Evolutionary conservation across 2,888 invertebrate species (phyloP).

Genomic region (Lasioglossum zephyrum): DNA sequence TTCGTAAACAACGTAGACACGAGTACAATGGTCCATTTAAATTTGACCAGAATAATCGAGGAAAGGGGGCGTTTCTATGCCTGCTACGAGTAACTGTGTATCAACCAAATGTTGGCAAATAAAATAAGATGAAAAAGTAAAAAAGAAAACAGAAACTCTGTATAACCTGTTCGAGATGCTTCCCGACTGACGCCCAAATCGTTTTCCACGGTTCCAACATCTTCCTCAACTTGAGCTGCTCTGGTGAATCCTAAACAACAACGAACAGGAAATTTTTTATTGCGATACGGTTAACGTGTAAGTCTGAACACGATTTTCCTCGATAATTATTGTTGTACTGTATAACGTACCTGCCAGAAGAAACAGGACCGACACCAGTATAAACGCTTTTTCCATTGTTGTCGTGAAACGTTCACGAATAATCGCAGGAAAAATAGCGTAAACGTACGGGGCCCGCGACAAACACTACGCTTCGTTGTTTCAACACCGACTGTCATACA

Average conservation of each 20-base stretch:
- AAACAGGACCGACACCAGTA: conserved; percentile 74
- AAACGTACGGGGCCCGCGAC: conserved; percentile 1
- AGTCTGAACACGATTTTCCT: background rate
- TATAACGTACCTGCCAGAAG: conserved; percentile 77
- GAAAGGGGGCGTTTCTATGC: background rate
- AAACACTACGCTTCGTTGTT: conserved; percentile 60
- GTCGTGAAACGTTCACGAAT: conserved; percentile 20
- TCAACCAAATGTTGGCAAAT: background rate
- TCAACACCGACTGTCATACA: conserved; percentile 74
- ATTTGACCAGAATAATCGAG: background rate
- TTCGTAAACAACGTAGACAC: background rate
- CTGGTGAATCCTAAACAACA: conserved; percentile 77
- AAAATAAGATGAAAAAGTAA: background rate
- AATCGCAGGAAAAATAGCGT: conserved; percentile 33
- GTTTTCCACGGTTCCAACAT: conserved; percentile 88
- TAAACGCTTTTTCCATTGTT: conserved; percentile 77
- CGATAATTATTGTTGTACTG: background rate
- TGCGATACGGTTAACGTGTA: background rate
- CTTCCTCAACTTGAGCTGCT: conserved; percentile 85
- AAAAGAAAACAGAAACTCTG: conserved; percentile 74
- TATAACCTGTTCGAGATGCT: conserved; percentile 93
- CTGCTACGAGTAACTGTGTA: background rate
- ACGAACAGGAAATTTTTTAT: conserved; percentile 24
- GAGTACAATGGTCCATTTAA: conserved; percentile 18
- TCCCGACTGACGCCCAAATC: conserved; percentile 94